Percentiles rank a stretch among this genome's conserved stretches.
Conservation (phyloP, 2,113 vertebrate genomes). For the Stigmatopora argus region DNA sequence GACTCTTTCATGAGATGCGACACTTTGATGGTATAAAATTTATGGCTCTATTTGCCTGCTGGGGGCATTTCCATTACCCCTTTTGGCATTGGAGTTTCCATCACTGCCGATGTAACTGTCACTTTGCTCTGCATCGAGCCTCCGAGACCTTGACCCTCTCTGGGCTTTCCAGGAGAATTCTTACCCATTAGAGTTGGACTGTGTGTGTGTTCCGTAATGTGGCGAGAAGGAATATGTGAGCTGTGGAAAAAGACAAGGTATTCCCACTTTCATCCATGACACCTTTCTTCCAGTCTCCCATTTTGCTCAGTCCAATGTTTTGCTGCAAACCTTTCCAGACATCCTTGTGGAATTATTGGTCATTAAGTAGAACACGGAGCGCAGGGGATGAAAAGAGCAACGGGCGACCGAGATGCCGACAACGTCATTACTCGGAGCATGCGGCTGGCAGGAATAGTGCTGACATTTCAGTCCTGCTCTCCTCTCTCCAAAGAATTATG, state of each 20-base stretch:
- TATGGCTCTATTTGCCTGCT: conserved; percentile 46
- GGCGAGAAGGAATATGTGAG: conserved; percentile 21
- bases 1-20: conserved; percentile 17
- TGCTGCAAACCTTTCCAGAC: conserved; percentile 21
- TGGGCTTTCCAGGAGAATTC: conserved; percentile 16
- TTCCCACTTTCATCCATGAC: conserved; percentile 21
- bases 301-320: conserved; percentile 3
- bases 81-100: conserved; percentile 39
- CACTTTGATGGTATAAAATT: conserved; percentile 11
- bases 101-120: conserved; percentile 44
- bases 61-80: conserved; percentile 51
- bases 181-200: conserved; percentile 20
- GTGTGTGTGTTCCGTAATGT: conserved; percentile 28
- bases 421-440: conserved; percentile 52
- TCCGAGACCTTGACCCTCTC: conserved; percentile 40
- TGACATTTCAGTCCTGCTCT: conserved; percentile 57
- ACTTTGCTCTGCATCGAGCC: conserved; percentile 33
- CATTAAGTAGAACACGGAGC: conserved; percentile 44
- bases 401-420: conserved; percentile 33
- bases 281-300: background rate
- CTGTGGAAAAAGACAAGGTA: conserved; percentile 24
- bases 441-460: conserved; percentile 61
- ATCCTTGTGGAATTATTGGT: conserved; percentile 45
- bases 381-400: conserved; percentile 25
- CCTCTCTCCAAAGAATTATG: conserved; percentile 52